Base-by-base conservation (phyloP, 1,140 invertebrate genomes). In the Ceratosolen solmsi region DNA sequence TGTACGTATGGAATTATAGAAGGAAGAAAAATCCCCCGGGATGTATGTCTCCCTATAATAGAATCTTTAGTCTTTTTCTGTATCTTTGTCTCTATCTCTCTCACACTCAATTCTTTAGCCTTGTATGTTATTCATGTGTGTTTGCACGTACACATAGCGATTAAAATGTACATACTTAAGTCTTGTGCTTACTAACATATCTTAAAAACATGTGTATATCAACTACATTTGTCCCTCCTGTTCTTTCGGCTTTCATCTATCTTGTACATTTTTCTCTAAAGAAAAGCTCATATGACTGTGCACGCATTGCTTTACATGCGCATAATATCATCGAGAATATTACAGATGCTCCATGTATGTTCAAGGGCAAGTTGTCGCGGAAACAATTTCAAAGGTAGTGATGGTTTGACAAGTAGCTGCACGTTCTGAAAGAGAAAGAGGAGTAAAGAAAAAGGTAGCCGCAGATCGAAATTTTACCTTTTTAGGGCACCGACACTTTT, bases 331-430 rank as follows among this genome's bases (percentile, higher is more conserved):
- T 58, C 20, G 9, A 58, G 4, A 58, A 58, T 58, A 27, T 58
- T 25, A 58, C 13, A n/a, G 25, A 58, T 54, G 51, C 2, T 54
- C 20, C 30, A 25, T 22, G 58, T 60, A 60, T 9, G 13, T 22
- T 36, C 20, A 13, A 8, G 46, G 25, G 2, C 30, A 54, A 11
- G 9, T 46, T 49, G 56, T 68, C 75, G 49, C 46, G 60, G 30
- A 51, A 78, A 54, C 46, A 58, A 70, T 70, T 78, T 70, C 54
- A 25, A 70, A 54, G 46, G 76, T 51, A n/a, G 27, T 56, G n/a
- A 60, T 46, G 20, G 11, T 54, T 76, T 60, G 54, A 76, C n/a
- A 60, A 76, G 75, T 33, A 41, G 71, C 30, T 63, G 41, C 13
- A 20, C 13, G 5, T 49, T 38, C 25, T 5, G 38, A 41, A n/a